Conservation (phyloP, 2,797 vertebrate species). For the Gephyroberyx darwinii region DNA sequence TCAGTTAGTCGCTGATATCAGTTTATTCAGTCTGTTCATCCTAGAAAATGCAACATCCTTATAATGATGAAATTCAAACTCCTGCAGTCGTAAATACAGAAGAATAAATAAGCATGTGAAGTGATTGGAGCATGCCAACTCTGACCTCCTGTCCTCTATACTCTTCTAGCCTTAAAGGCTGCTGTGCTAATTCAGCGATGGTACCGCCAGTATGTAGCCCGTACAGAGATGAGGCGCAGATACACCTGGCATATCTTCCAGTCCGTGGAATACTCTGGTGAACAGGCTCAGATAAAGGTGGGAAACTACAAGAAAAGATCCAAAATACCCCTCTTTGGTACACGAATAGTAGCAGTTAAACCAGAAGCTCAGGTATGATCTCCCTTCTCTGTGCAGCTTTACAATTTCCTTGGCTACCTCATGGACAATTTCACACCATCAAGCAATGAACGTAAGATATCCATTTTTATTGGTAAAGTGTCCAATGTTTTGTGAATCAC, state of each 20-base stretch:
- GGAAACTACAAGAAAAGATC: not conserved
- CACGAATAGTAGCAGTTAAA: not conserved
- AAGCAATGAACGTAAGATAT: slow-evolving; percentile 88
- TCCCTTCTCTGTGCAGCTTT: slow-evolving; percentile 82
- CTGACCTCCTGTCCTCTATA: not conserved
- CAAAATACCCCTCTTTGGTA: no score
- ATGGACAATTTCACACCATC: slow-evolving; percentile 90
- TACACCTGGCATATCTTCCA: slow-evolving; percentile 97
- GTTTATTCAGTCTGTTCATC: no score
- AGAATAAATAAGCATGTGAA: not conserved
- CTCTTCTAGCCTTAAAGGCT: slow-evolving; percentile 85
- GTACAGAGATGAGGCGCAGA: slow-evolving; percentile 89
- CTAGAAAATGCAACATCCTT: not conserved
- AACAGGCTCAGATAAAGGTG: slow-evolving; percentile 96
- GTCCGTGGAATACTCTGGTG: slow-evolving; percentile 92
- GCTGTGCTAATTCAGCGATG: slow-evolving; percentile 91
- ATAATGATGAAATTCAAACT: not conserved
- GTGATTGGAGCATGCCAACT: not conserved
- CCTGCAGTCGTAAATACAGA: not conserved
- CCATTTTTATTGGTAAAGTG: not conserved
- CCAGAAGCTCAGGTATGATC: not conserved
- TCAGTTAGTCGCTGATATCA: no score
- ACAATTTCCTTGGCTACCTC: slow-evolving; percentile 94
- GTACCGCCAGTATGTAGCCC: slow-evolving; percentile 89
- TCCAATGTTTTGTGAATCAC: not conserved